Percentiles rank a stretch among this genome's conserved stretches.
Evolutionary conservation across 2,888 invertebrate species (phyloP).

Genomic region (Clanis bilineata): DNA sequence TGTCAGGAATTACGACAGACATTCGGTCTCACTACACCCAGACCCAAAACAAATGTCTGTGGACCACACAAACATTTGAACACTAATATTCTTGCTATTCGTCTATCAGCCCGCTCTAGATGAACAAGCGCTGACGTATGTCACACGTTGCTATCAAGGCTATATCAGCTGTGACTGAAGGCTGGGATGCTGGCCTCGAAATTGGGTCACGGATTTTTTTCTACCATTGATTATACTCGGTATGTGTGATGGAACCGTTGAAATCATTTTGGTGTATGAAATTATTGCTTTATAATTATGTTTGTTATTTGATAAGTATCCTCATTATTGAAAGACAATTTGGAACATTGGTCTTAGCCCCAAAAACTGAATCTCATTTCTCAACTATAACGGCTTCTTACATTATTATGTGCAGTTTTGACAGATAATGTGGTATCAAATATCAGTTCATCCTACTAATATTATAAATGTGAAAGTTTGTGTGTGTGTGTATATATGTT

Average conservation of each 20-base stretch:
- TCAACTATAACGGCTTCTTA: no score
- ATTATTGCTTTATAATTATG: not conserved
- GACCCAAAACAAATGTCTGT: not conserved
- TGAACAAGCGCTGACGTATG: constrained; percentile 3
- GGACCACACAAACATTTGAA: not conserved
- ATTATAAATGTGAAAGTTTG: no score
- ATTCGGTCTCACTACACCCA: not conserved
- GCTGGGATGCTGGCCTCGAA: constrained; percentile 1
- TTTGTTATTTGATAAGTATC: no score
- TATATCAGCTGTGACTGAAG: constrained; percentile 1
- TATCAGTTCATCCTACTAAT: no score
- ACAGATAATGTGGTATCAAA: no score
- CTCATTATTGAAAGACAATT: no score
- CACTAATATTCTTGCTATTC: not conserved
- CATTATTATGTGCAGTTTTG: no score
- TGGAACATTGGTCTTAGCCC: no score
- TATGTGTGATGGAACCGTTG: not conserved
- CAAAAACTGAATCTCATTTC: no score
- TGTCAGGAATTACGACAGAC: not conserved
- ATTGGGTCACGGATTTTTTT: constrained; percentile 12
- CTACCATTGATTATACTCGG: constrained; percentile 9
- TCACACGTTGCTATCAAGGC: constrained; percentile 5
- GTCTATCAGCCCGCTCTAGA: not conserved
- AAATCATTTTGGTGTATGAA: not conserved
- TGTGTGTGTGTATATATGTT: no score